Evolutionary conservation across 2,888 invertebrate species (phyloP).

Genomic region (Automeris io): DNA sequence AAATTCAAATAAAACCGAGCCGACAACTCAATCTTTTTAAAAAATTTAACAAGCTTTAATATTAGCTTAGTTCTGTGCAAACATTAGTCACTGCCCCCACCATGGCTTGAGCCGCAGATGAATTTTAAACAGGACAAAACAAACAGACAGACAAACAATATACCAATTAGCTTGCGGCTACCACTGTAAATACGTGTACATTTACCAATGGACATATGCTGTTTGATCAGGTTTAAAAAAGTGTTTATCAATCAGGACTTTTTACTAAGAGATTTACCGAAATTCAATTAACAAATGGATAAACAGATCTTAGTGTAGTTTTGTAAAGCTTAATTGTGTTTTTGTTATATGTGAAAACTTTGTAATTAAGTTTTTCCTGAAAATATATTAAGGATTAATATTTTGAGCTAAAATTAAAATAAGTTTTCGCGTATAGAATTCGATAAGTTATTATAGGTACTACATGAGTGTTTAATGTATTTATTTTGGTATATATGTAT

Average conservation of each 20-base stretch:
- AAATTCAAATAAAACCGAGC: constrained; percentile 29
- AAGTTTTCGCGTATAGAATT: no score
- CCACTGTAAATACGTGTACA: constrained; percentile 27
- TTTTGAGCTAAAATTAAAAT: no score
- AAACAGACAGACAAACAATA: constrained; percentile 43
- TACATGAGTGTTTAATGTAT: no score
- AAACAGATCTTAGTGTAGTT: no score
- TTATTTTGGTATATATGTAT: no score
- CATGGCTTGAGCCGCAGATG: constrained; percentile 27
- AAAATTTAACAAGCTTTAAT: constrained; percentile 50
- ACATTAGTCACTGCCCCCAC: constrained; percentile 39
- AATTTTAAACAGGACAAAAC: constrained; percentile 47
- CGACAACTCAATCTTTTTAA: constrained; percentile 38
- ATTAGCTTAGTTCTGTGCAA: constrained; percentile 55
- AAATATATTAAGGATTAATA: no score
- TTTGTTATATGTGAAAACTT: no score
- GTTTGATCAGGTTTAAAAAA: constrained; percentile 24
- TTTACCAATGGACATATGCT: constrained; percentile 33
- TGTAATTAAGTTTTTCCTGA: no score
- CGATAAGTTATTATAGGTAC: no score
- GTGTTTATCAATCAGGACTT: neutral
- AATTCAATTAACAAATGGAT: no score
- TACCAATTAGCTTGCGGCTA: constrained; percentile 61
- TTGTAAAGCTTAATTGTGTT: no score
- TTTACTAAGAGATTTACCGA: neutral